Base-by-base conservation (phyloP, 2,888 invertebrate species). In the Galeruca laticollis region DNA sequence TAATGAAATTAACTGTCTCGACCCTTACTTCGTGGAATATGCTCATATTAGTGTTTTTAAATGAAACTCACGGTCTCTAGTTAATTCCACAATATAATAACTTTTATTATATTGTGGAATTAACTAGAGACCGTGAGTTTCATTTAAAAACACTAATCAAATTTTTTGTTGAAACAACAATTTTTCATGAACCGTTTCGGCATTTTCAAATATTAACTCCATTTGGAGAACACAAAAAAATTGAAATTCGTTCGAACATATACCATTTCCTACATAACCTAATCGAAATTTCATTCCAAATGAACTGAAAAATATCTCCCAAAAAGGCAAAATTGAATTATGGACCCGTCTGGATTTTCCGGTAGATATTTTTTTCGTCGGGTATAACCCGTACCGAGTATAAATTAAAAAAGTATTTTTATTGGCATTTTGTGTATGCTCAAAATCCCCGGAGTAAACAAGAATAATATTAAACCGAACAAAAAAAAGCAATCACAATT, bases 381-480 rank as follows among this genome's bases (percentile, higher is more conserved):
- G 9, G 15, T 57, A 64, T 67, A 15, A 11, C 20, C 37, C 67
- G 64, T 63, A 52, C 20, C 56, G 33, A 35, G 61, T 69, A 75
- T 73, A 77, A 79, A 79, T 79, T 79, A 79, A 79, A 79, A 79
- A 78, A 77, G 77, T 77, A 76, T 77, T 79, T 78, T 77, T 78
- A 78, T 79, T 76, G 79, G 75, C 71, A 70, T 73, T 74, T 73
- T 73, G 74, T 78, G 76, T 76, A 77, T 76, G 77, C 73, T 71
- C 75, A 76, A 75, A 79, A 78, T 80, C 80, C 80, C 79, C 71
- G 73, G 79, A 78, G 80, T 79, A 77, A 77, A 80, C 79, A 80
- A 73, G 78, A 77, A 79, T 79, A 76, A 80, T 80, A 80, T 80
- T 77, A 78, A 80, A 80, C 73, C 79, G 78, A 71, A 73, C 74